These are phyloP conservation scores for Pectinophora gossypiella DNA, from an alignment of 1,140 invertebrate species.

Conservation along the genomic window DNA sequence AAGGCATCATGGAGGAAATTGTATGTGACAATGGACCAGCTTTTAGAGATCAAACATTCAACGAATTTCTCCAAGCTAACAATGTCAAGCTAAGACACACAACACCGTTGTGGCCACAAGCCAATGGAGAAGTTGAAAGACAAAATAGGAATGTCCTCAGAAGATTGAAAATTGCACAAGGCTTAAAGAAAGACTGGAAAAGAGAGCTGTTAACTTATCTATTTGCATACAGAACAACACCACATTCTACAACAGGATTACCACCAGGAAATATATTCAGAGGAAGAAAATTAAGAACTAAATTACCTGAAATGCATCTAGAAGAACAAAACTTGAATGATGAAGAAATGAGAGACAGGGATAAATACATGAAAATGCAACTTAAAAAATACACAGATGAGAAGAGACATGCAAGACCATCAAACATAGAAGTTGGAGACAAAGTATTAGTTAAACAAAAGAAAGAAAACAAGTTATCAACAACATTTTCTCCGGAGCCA, in stretches of 20 bases:
- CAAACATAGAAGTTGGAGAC: not conserved
- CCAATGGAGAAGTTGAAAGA: constrained; percentile 25
- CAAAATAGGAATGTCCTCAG: constrained; percentile 6
- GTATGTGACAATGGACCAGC: constrained; percentile 24
- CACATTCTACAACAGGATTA: constrained; percentile 29
- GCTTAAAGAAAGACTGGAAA: constrained; percentile 19
- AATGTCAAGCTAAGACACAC: constrained; percentile 23
- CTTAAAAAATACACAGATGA: not conserved
- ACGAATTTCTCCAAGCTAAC: constrained; percentile 16
- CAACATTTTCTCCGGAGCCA: not conserved
- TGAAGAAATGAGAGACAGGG: constrained; percentile 1
- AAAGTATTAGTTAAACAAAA: no score
- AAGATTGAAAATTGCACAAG: constrained; percentile 24
- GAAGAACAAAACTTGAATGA: not conserved
- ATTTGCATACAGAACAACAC: constrained; percentile 32
- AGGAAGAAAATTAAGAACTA: not conserved
- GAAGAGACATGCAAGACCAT: constrained; percentile 4
- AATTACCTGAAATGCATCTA: not conserved
- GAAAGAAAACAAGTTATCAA: constrained; percentile 3
- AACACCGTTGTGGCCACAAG: constrained; percentile 28
- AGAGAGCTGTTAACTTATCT: constrained; percentile 23
- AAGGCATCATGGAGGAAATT: not conserved
- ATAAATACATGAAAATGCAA: constrained; percentile 3
- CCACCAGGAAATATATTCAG: constrained; percentile 18
- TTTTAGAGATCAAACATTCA: constrained; percentile 22